Evolutionary conservation across 2,113 vertebrate genomes (phyloP).

Genomic region (Hypomesus transpacificus): DNA sequence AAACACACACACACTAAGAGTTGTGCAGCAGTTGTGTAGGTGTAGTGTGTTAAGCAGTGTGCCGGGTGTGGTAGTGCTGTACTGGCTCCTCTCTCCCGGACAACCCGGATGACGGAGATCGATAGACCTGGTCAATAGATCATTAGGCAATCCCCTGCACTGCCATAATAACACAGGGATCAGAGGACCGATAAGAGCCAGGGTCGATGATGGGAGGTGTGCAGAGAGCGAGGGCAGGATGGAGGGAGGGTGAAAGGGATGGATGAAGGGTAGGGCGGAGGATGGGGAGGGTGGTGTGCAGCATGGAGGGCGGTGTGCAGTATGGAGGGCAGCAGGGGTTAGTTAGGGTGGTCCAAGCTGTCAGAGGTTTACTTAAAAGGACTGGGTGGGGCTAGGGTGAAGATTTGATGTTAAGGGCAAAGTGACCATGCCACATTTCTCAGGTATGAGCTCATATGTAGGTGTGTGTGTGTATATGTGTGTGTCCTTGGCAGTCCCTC

Average conservation of each 20-base stretch:
- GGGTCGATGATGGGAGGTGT: slow-evolving; percentile 52
- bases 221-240: slow-evolving; percentile 31
- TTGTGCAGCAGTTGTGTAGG: not conserved
- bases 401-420: not conserved
- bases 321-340: not conserved
- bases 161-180: slow-evolving; percentile 70
- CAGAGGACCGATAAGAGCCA: slow-evolving; percentile 65
- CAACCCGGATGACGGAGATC: slow-evolving; percentile 60
- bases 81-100: slow-evolving; percentile 53
- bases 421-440: slow-evolving; percentile 6
- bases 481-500: slow-evolving; percentile 13
- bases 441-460: slow-evolving; percentile 3
- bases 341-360: not conserved
- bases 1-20: not conserved
- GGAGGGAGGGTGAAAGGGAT: slow-evolving; percentile 21
- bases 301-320: slow-evolving; percentile 1
- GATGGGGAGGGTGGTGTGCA: not conserved
- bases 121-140: slow-evolving; percentile 67
- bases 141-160: slow-evolving; percentile 69
- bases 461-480: slow-evolving; percentile 1
- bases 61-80: slow-evolving; percentile 29
- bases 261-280: slow-evolving; percentile 1
- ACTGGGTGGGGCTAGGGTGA: no score
- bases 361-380: slow-evolving; percentile 2
- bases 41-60: slow-evolving; percentile 18